phyloP scores from a whole-genome alignment of 2,113 vertebrate species.

The Ochotona princeps region DNA sequence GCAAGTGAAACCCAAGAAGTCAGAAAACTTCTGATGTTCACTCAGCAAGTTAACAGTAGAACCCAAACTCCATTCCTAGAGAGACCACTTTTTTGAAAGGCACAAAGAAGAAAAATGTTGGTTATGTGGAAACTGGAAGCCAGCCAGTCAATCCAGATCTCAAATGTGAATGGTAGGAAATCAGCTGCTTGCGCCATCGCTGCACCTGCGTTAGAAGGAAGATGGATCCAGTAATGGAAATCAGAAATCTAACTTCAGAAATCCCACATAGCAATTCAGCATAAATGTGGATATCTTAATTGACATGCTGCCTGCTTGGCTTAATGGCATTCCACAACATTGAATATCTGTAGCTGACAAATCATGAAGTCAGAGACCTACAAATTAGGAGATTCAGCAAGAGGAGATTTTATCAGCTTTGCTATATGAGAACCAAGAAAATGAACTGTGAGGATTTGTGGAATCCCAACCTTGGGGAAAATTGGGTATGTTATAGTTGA shows the following conservation, averaged over 20 bases:
- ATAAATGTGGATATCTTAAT: too few relatives aligned
- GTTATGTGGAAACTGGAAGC: too few relatives aligned
- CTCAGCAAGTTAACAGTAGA: not conserved
- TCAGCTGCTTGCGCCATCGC: too few relatives aligned
- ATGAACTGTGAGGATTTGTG: not conserved
- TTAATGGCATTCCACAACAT: not conserved
- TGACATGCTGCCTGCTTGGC: too few relatives aligned
- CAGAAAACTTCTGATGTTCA: not conserved
- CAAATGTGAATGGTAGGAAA: too few relatives aligned
- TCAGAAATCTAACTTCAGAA: too few relatives aligned
- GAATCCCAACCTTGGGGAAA: not conserved
- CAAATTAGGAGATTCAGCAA: not conserved
- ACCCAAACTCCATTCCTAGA: not conserved
- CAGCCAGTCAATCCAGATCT: too few relatives aligned
- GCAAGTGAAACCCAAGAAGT: not conserved
- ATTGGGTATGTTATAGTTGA: constrained; percentile 10
- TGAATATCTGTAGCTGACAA: not conserved
- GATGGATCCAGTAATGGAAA: too few relatives aligned
- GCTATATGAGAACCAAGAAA: not conserved
- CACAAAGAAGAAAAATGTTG: too few relatives aligned
- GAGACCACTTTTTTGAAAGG: too few relatives aligned
- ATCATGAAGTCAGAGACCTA: not conserved
- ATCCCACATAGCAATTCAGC: too few relatives aligned
- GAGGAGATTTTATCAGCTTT: not conserved
- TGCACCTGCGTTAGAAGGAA: too few relatives aligned